phyloP scores from a whole-genome alignment of 2,797 vertebrate species.

The Sebastes oblongus region DNA sequence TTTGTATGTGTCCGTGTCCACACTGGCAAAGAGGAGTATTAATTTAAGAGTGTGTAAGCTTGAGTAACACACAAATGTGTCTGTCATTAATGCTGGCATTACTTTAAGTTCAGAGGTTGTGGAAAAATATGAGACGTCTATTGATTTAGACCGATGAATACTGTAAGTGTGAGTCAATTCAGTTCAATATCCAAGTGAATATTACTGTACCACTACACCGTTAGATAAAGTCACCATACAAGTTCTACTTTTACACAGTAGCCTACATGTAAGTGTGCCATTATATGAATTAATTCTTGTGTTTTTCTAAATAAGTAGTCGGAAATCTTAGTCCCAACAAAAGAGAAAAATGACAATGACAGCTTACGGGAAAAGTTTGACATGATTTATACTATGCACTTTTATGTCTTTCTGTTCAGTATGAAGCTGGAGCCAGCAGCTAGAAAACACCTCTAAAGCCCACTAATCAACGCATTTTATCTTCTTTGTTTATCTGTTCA shows the following conservation, averaged over 20 bases:
- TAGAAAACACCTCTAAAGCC: background rate
- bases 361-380: background rate
- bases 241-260: background rate
- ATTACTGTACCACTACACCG: background rate
- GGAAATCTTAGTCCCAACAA: too few relatives aligned
- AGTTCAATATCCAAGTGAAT: background rate
- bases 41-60: background rate
- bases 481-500: background rate
- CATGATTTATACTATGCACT: background rate
- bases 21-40: background rate
- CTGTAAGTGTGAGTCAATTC: background rate
- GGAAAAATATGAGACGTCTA: background rate
- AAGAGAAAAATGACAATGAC: too few relatives aligned
- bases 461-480: background rate
- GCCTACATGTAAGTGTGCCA: rapidly evolving
- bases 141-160: background rate
- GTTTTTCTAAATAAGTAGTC: too few relatives aligned
- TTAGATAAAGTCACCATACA: background rate
- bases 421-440: background rate
- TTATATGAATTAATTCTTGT: background rate
- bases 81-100: background rate
- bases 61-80: background rate
- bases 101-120: background rate
- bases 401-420: background rate
- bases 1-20: background rate